These are phyloP conservation scores for Bagarius yarrelli DNA, from an alignment of 2,113 vertebrate genomes.

Conservation along the genomic window DNA sequence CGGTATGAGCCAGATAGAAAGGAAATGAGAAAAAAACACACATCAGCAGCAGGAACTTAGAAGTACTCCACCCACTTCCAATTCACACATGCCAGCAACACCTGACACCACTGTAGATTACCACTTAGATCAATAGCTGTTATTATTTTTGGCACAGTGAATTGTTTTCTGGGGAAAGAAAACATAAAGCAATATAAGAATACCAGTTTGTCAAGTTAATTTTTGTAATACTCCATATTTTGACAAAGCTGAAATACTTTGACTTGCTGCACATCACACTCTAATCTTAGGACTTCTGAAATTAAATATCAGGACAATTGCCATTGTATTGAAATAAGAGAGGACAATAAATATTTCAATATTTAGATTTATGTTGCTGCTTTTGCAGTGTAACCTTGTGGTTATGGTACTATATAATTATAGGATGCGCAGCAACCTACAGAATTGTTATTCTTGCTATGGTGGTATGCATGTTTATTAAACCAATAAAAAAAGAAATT, in stretches of 20 bases:
- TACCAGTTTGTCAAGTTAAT: neutral
- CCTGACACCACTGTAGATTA: slow-evolving; percentile 21
- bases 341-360: neutral
- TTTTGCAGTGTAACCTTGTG: neutral
- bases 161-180: neutral
- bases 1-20: slow-evolving; percentile 15
- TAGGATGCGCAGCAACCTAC: neutral
- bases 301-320: neutral
- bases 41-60: slow-evolving; percentile 35
- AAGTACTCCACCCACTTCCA: slow-evolving; percentile 37
- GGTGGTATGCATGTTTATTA: neutral
- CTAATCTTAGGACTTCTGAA: neutral
- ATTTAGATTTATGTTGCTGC: neutral
- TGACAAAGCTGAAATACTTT: neutral
- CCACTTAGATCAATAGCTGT: neutral
- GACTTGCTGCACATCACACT: neutral
- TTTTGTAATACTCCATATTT: neutral
- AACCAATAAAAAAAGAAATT: neutral
- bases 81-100: slow-evolving; percentile 33
- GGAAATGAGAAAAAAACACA: slow-evolving; percentile 19
- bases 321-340: neutral
- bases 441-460: slow-evolving; percentile 5
- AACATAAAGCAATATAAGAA: neutral
- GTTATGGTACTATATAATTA: neutral
- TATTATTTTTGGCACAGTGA: neutral